These are phyloP conservation scores for Damaliscus lunatus DNA, from an alignment of 2,113 vertebrate genomes.

Conservation along the genomic window DNA sequence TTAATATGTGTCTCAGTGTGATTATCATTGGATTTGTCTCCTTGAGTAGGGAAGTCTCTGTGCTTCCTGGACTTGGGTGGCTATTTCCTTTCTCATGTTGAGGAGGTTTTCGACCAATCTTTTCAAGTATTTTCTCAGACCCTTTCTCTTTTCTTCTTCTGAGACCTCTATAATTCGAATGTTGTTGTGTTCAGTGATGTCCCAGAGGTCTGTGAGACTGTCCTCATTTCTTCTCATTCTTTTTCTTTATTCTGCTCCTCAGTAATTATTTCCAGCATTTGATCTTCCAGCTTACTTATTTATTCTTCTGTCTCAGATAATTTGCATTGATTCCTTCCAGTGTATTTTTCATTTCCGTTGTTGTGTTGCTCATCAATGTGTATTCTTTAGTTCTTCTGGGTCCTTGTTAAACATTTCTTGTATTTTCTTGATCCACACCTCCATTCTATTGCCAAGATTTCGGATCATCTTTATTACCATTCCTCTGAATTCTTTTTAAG, in stretches of 20 bases:
- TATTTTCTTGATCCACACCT: not conserved
- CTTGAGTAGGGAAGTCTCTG: not conserved
- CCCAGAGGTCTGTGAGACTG: not conserved
- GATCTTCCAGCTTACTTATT: not conserved
- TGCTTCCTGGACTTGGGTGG: not conserved
- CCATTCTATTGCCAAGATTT: not conserved
- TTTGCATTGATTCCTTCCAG: not conserved
- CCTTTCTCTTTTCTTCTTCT: not conserved
- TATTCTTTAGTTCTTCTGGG: not conserved
- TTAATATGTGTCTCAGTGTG: not conserved
- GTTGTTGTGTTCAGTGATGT: not conserved
- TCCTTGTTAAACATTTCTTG: not conserved
- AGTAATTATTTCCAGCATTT: not conserved
- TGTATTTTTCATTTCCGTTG: not conserved
- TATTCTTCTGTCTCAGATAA: not conserved
- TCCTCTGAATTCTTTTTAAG: not conserved
- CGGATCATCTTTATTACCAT: not conserved
- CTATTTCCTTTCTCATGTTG: not conserved
- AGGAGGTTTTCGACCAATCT: not conserved
- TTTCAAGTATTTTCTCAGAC: not conserved
- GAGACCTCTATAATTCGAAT: not conserved
- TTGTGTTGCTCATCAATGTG: not conserved
- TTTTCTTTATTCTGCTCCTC: not conserved
- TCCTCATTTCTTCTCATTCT: not conserved
- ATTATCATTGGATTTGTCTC: not conserved